Base-by-base conservation (phyloP, 30 jellyfish, hydroid and myxozoan genomes). In the Pseudorhiza aurosa region DNA sequence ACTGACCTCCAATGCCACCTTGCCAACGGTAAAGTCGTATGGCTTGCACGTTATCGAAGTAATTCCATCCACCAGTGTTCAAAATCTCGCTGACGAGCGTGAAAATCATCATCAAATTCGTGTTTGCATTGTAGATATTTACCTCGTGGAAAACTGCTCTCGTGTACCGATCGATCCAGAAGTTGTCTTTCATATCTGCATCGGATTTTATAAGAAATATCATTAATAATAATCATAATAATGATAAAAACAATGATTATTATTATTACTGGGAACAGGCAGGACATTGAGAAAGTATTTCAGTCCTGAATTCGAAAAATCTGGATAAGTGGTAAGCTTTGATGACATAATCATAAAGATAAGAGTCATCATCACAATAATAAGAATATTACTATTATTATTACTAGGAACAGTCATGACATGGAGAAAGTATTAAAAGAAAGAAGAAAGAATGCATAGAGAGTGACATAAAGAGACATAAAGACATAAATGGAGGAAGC, bases 151-250 rank as follows among this genome's bases (percentile, higher is more conserved):
- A 75, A 18, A 91, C 56, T 0, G 98, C 98, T 68, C 98, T 68
- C 15, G 98, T 91, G 91, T 83, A 84, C 4, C 93, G 90, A 80
- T 91, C 98, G 27, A 91, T 87, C 98, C 98, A 91, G 67, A 91
- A 91, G 55, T 77, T 59, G 51, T 91, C 88, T 47, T 91, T 91
- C 95, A 91, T 69, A 37, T 56, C 87, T 62, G 50, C 40, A 4
- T 4, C 15, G 1, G 15, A 42, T n/a, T n/a, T n/a, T n/a, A n/a
- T n/a, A n/a, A n/a, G n/a, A n/a, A n/a, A n/a, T n/a, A n/a, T n/a
- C n/a, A 42, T 42, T 15, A 42, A 42, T 42, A 42, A 8, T 8
- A 8, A 8, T 42, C 15, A 42, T 9, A 42, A 8, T 42, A 30
- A 62, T 17, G 50, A 44, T 4, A 70, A 45, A 7, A 9, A 7